Base-by-base conservation (phyloP, 2,113 vertebrate species). In the Myotis davidii region DNA sequence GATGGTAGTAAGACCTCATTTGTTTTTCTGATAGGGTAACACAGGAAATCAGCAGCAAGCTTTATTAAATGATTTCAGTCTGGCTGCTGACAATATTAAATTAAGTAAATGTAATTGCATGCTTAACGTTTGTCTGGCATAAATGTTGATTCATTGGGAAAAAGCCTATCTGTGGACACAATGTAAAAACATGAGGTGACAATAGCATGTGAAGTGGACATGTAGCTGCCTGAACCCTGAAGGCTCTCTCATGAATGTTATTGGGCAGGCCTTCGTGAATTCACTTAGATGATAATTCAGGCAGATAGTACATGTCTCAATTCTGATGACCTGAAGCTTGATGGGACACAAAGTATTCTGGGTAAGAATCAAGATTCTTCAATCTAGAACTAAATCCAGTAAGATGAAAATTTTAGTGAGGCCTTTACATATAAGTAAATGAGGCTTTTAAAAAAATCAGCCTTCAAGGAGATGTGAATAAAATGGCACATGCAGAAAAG, bases 361-460 rank as follows among this genome's bases (percentile, higher is more conserved):
- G 25, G 17, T 69, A 73, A 70, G 42, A 85, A 9, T 39, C 69
- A 92, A 95, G 73, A 95, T n/a, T 17, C 45, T 48, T 74, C 61
- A 78, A 48, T 29, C 82, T 70, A 79, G 25, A 78, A 72, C 52
- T 54, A 96, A 81, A 78, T 50, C 54, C 18, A 89, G 25, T n/a
- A 95, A 96, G n/a, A n/a, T 9, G 84, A 20, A 93, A 50, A 85
- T 88, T 88, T 81, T 72, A 96, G 13, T 81, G 78, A 83, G 45
- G 67, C 52, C 56, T 59, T 23, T 69, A 78, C 76, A 61, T 23
- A 5, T 25, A 78, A 32, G 32, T 59, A 78, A 78, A 85, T 18
- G 54, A 20, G n/a, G 39, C 23, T 73, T 87, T 13, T 11, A 85
- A 86, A 85, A 70, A 69, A 64, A 56, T 59, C 56, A 73, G 74